Percentiles rank a stretch among this genome's conserved stretches.
phyloP scores from a whole-genome alignment of 2,797 vertebrate genomes.

The Falco concolor region DNA sequence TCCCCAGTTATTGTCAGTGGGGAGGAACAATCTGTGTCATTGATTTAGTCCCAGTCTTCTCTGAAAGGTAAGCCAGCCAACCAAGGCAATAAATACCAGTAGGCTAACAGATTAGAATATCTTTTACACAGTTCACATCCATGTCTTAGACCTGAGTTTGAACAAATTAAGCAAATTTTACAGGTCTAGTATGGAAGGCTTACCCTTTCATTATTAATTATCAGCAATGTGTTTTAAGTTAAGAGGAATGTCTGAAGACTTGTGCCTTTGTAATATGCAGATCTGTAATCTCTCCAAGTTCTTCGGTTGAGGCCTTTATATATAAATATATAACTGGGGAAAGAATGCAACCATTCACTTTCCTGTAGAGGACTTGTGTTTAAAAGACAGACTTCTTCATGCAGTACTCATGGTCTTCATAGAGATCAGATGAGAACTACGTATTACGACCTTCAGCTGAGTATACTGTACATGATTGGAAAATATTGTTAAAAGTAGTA shows the following conservation, averaged over 20 bases:
- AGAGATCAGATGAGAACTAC: neutral
- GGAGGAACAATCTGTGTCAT: neutral
- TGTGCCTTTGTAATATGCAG: neutral
- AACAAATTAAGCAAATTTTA: neutral
- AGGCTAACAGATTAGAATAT: neutral
- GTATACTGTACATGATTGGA: neutral
- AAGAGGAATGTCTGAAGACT: neutral
- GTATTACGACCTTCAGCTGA: neutral
- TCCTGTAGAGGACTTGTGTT: neutral
- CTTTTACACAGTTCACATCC: neutral
- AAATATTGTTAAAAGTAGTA: neutral
- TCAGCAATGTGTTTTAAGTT: neutral
- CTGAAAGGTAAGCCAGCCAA: neutral
- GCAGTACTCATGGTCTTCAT: neutral
- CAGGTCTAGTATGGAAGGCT: neutral
- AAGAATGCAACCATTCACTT: neutral
- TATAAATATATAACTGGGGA: neutral
- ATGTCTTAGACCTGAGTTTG: neutral
- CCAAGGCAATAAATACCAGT: neutral
- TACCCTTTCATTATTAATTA: neutral
- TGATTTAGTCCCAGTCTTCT: neutral
- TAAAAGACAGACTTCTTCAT: neutral
- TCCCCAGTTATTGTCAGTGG: neutral
- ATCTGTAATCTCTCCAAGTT: neutral
- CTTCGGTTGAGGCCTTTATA: neutral